Percentiles rank a stretch among this genome's conserved stretches.
phyloP scores from a whole-genome alignment of 1,140 invertebrate genomes.

The Brachionus calyciflorus region DNA sequence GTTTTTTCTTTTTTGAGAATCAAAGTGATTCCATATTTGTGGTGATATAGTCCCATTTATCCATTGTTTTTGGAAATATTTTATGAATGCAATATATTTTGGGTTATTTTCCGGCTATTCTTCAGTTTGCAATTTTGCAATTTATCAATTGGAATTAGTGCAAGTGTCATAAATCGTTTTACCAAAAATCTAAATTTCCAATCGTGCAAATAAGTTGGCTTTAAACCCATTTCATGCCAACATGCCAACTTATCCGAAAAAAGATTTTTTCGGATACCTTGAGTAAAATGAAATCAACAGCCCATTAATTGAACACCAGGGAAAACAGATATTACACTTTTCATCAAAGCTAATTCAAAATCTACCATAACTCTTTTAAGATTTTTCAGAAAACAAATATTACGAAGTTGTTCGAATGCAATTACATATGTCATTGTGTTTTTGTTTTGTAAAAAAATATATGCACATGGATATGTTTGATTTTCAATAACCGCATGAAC shows the following conservation, averaged over 20 bases:
- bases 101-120: too few species aligned
- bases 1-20: too few species aligned
- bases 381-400: conserved; percentile 13
- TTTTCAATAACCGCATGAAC: neutral
- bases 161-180: neutral
- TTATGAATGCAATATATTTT: too few species aligned
- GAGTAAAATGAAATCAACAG: neutral
- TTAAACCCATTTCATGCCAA: neutral
- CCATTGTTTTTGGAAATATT: too few species aligned
- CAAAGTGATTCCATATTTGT: too few species aligned
- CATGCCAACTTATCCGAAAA: too few species aligned
- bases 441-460: conserved; percentile 10
- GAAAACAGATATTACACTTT: neutral
- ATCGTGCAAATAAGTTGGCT: neutral
- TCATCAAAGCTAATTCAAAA: neutral
- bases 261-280: neutral
- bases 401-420: neutral
- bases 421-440: neutral
- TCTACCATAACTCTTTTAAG: neutral
- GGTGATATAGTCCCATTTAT: too few species aligned
- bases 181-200: neutral
- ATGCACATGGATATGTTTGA: neutral
- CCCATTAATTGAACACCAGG: neutral
- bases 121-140: too few species aligned
- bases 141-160: too few species aligned